Conservation (phyloP, 2,113 vertebrate genomes). For the Rhipidura dahli region DNA sequence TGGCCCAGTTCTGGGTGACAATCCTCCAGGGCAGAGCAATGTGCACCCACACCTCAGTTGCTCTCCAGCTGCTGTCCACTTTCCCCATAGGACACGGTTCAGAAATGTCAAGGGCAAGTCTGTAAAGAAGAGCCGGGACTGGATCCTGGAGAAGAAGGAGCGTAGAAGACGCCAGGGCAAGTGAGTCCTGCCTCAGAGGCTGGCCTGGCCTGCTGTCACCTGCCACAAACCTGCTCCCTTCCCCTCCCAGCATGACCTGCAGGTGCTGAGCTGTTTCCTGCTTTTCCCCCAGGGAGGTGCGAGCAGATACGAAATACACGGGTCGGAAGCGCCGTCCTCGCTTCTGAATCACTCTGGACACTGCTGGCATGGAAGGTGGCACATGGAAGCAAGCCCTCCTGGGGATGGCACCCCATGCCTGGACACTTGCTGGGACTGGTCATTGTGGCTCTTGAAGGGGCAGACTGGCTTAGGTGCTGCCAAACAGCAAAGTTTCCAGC, state of each 20-base stretch:
- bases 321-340: slow-evolving; percentile 85
- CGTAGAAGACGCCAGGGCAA: slow-evolving; percentile 88
- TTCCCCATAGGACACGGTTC: slow-evolving; percentile 73
- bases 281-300: slow-evolving; percentile 80
- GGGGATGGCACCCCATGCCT: background rate
- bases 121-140: slow-evolving; percentile 87
- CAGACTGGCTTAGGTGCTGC: background rate
- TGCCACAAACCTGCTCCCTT: background rate
- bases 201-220: background rate
- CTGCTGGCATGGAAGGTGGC: background rate
- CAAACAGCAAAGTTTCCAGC: background rate
- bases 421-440: background rate
- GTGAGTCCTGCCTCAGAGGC: slow-evolving; percentile 61
- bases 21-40: background rate
- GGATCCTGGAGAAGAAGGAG: slow-evolving; percentile 95
- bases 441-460: background rate
- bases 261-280: background rate
- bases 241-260: background rate
- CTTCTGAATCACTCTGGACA: slow-evolving; percentile 68
- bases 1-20: background rate
- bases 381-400: background rate
- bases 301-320: slow-evolving; percentile 89
- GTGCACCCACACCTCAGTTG: background rate
- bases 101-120: slow-evolving; percentile 79
- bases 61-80: background rate